Conservation (phyloP, 2,797 vertebrate genomes). For the Thamnophis elegans region DNA sequence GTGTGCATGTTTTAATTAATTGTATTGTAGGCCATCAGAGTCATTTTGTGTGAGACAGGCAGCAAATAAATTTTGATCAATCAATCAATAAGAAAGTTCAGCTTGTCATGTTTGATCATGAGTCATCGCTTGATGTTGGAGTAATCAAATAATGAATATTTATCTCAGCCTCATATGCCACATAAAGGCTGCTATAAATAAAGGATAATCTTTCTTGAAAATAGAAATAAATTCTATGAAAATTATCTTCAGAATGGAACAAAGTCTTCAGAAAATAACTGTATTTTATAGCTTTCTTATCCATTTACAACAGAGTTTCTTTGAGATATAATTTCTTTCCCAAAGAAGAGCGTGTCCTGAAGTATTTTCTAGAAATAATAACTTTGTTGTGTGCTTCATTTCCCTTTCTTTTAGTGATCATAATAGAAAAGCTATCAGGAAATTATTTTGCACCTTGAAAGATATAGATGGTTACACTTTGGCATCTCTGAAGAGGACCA, state of each 20-base stretch:
- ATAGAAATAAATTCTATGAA: neutral
- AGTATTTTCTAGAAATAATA: conserved; percentile 40
- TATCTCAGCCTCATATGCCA: neutral
- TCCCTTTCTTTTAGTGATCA: conserved; percentile 28
- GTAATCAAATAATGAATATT: neutral
- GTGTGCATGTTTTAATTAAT: neutral
- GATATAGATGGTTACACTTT: conserved; percentile 20
- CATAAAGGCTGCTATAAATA: neutral
- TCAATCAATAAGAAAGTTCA: neutral
- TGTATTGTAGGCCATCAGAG: neutral
- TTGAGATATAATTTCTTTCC: neutral
- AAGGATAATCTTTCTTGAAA: neutral
- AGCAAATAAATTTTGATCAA: neutral
- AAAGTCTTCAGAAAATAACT: neutral
- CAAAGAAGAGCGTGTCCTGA: conserved; percentile 8
- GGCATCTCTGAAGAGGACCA: conserved; percentile 20
- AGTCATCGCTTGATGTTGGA: neutral
- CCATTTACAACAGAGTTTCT: neutral
- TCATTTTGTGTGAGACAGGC: neutral
- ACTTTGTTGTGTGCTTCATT: conserved; percentile 22
- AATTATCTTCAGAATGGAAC: conserved; percentile 2
- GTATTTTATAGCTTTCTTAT: neutral
- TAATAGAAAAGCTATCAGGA: conserved; percentile 20
- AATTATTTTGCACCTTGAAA: conserved; percentile 14
- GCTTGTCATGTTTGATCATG: neutral